Evolutionary conservation across 2,113 vertebrate species (phyloP).

Genomic region (zebrafish (Danio rerio)): GRCz12tu NC_133197.1:23526001-23526500

Average conservation of each 20-base stretch:
- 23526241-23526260: background rate
- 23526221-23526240: background rate
- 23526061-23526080: slow-evolving; percentile 61
- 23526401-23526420: slow-evolving; percentile 41
- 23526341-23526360: slow-evolving; percentile 64
- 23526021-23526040: no score
- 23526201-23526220: background rate
- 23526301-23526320: slow-evolving; percentile 7
- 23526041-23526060: no score
- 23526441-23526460: slow-evolving; percentile 61
- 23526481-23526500: background rate
- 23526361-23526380: slow-evolving; percentile 56
- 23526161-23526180: slow-evolving; percentile 89
- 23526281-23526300: slow-evolving; percentile 35
- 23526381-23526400: background rate
- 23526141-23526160: slow-evolving; percentile 79
- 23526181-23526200: slow-evolving; percentile 71
- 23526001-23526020: background rate
- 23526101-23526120: slow-evolving; percentile 88
- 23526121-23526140: slow-evolving; percentile 69
- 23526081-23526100: slow-evolving; percentile 70
- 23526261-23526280: slow-evolving; percentile 62
- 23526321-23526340: slow-evolving; percentile 69
- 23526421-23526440: background rate
- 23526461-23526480: background rate